Base-by-base conservation (phyloP, 2,797 vertebrate species). In the Schizothorax lantsangensis region DNA sequence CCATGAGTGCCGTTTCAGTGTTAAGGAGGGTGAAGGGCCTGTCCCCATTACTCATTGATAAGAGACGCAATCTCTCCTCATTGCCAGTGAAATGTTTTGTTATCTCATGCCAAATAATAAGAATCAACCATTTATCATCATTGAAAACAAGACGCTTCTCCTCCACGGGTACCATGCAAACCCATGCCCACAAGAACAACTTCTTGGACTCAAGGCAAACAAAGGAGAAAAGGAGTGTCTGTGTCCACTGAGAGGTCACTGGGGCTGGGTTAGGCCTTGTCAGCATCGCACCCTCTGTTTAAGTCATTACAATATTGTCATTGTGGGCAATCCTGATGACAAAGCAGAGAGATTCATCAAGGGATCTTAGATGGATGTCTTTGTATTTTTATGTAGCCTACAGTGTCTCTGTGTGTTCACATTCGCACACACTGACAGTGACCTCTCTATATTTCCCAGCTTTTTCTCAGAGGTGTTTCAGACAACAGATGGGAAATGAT, bases 91-190 rank as follows among this genome's bases (percentile, higher is more conserved):
- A 90, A 62, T 38, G 38, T 71, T 45, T 23, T 83, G 83, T 92
- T 90, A 92, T 93, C 86, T 92, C 88, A 91, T 81, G 86, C 85
- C 84, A 85, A 90, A 93, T 91, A 91, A 93, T 92, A 93, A 93
- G 80, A 84, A 89, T 91, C 88, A 88, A 81, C 68, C 75, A 91
- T 91, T 93, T 90, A 91, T 72, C 89, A 23, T 89, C 64, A 81
- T 86, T 75, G 71, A 73, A 89, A 87, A 79, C 52, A 82, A 47
- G 62, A 38, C 49, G 72, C 64, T 68, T 84, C 36, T 87, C 64
- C 72, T 82, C 69, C 36, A 45, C 17, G 36, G 72, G 79, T 88
- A 87, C 79, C 72, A 85, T 36, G 73, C 87, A 88, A 87, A 74
- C 71, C 77, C 68, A 75, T 77, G 79, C 43, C 83, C 69, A 40